Evolutionary conservation across 2,888 invertebrate genomes (phyloP).

Genomic region (Netelia melanura): DNA sequence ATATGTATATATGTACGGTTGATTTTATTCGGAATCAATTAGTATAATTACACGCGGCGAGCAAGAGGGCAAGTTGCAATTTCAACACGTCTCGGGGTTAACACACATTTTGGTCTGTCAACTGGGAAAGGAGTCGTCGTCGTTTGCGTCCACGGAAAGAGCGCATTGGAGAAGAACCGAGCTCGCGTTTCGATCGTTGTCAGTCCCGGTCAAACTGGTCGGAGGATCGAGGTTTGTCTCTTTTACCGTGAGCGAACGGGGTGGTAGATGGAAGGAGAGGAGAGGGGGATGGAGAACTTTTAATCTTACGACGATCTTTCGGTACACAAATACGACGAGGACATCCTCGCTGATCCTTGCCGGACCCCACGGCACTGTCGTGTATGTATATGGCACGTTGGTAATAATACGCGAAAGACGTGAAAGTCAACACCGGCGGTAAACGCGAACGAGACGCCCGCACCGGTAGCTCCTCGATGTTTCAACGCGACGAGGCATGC

Average conservation of each 20-base stretch:
- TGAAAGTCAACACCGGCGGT: slow-evolving; percentile 54
- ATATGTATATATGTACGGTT: slow-evolving; percentile 4
- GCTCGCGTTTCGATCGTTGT: slow-evolving; percentile 59
- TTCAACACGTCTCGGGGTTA: slow-evolving; percentile 56
- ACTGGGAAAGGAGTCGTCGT: slow-evolving; percentile 60
- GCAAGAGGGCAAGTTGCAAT: slow-evolving; percentile 56
- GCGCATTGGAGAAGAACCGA: slow-evolving; percentile 27
- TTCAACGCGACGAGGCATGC: slow-evolving; percentile 43
- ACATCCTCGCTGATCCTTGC: slow-evolving; percentile 44
- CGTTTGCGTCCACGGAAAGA: slow-evolving; percentile 14
- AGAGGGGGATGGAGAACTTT: neutral
- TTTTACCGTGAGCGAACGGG: neutral
- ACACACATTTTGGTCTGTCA: slow-evolving; percentile 63
- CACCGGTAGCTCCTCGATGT: slow-evolving; percentile 52
- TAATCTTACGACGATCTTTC: slow-evolving; percentile 64
- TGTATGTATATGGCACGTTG: neutral
- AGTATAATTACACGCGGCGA: slow-evolving; percentile 64
- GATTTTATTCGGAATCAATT: slow-evolving; percentile 65
- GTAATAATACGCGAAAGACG: slow-evolving; percentile 53
- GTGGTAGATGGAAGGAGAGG: too few relatives aligned
- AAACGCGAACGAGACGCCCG: slow-evolving; percentile 32
- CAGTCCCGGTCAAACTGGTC: slow-evolving; percentile 63
- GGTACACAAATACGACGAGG: slow-evolving; percentile 45
- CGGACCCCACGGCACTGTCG: neutral
- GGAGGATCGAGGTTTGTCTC: slow-evolving; percentile 33